Percentiles rank a stretch among this genome's conserved stretches.
Conservation (phyloP, 1,140 invertebrate species). For the Phenacoccus solenopsis region DNA sequence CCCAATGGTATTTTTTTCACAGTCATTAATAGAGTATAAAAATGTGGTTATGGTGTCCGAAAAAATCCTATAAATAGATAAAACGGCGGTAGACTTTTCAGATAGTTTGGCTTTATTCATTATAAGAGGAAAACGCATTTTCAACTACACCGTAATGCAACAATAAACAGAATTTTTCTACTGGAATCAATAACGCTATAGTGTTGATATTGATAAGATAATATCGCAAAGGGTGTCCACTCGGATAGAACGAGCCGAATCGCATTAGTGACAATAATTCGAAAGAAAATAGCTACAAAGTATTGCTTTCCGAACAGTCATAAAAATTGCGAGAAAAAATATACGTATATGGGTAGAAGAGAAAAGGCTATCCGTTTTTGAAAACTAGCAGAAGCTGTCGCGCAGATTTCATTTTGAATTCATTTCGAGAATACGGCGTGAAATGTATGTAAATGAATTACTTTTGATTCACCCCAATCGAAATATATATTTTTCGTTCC, state of each 20-base stretch:
- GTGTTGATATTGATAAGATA: conserved; percentile 3
- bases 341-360: not conserved
- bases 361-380: conserved; percentile 10
- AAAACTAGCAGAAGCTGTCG: conserved; percentile 13
- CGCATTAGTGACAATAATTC: conserved; percentile 14
- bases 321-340: conserved; percentile 13
- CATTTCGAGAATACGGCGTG: conserved; percentile 17
- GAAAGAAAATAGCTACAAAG: conserved; percentile 16
- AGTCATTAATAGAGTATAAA: not conserved
- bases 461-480: conserved; percentile 17
- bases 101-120: not conserved
- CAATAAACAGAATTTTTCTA: not conserved
- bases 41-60: not conserved
- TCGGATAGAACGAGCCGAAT: conserved; percentile 12
- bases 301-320: conserved; percentile 5
- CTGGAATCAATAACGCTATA: not conserved
- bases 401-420: conserved; percentile 18
- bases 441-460: conserved; percentile 18
- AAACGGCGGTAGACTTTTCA: not conserved
- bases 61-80: not conserved
- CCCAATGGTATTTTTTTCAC: not conserved
- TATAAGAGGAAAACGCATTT: not conserved
- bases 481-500: not conserved
- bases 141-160: not conserved
- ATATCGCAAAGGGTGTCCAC: conserved; percentile 10